phyloP scores from a whole-genome alignment of 2,113 vertebrate species.

The Gopherus flavomarginatus region DNA sequence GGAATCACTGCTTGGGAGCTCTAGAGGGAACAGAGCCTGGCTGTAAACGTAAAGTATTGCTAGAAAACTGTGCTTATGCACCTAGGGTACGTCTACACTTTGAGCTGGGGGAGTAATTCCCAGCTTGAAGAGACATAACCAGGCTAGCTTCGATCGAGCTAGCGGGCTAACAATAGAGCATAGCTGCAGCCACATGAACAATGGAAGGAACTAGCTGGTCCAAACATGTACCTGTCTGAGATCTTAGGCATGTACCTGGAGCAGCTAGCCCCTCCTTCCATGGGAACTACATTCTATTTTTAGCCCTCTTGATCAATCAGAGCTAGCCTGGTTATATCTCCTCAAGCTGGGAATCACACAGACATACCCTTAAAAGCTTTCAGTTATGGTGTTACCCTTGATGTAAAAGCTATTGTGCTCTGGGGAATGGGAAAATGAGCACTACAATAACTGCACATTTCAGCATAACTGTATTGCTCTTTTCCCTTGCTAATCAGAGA shows the following conservation, averaged over 20 bases:
- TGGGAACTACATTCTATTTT: not conserved
- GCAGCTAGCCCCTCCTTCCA: not conserved
- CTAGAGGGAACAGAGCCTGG: not conserved
- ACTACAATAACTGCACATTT: not conserved
- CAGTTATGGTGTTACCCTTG: not conserved
- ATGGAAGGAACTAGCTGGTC: not conserved
- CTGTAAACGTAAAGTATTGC: not conserved
- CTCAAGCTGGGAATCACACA: not conserved
- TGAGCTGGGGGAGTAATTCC: not conserved
- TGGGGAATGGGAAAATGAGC: not conserved
- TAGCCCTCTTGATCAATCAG: not conserved
- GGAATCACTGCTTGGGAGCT: accelerated
- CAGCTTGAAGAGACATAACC: not conserved
- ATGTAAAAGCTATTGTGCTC: not conserved
- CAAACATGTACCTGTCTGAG: not conserved
- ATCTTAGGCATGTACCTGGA: not conserved
- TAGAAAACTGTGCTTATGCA: not conserved
- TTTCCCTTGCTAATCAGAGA: not conserved
- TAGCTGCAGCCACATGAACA: not conserved
- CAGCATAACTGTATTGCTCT: not conserved
- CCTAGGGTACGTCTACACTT: not conserved
- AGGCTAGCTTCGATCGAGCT: not conserved
- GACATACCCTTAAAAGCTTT: not conserved
- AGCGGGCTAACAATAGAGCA: not conserved
- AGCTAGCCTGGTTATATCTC: not conserved